Percentiles rank a stretch among this genome's conserved stretches.
Conservation (phyloP, 2,888 invertebrate species). For the Drosophila falleni region DNA sequence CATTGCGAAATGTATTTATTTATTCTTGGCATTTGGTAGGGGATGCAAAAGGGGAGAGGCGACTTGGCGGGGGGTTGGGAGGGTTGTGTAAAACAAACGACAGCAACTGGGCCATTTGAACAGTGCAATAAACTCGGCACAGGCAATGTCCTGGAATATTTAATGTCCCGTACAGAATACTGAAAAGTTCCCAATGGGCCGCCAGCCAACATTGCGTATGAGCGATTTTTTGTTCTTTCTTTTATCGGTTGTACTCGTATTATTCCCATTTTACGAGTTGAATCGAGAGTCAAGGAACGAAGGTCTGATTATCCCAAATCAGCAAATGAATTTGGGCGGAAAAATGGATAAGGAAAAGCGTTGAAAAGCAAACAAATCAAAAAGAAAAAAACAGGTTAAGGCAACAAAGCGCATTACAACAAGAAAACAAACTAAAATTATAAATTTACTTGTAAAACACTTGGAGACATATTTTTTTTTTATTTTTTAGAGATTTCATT, state of each 20-base stretch:
- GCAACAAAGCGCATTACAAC: conserved; percentile 30
- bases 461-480: conserved; percentile 34
- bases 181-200: conserved; percentile 24
- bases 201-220: conserved; percentile 61
- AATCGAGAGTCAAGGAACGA: conserved; percentile 12
- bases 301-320: conserved; percentile 54
- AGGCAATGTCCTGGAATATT: conserved; percentile 64
- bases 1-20: conserved; percentile 66
- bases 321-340: conserved; percentile 58
- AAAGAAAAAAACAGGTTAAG: conserved; percentile 2
- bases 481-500: conserved; percentile 42
- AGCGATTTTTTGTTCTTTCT: conserved; percentile 52
- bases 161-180: conserved; percentile 52
- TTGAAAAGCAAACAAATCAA: conserved; percentile 48
- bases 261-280: conserved; percentile 44
- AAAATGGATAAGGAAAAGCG: conserved; percentile 45
- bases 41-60: too few relatives aligned
- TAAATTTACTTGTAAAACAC: background rate
- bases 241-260: conserved; percentile 20
- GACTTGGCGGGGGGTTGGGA: background rate
- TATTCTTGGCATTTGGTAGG: conserved; percentile 30
- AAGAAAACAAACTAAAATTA: conserved; percentile 6
- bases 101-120: conserved; percentile 16
- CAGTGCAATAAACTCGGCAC: conserved; percentile 51
- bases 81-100: conserved; percentile 26